These are phyloP conservation scores for Sebastes matsubarae DNA, from an alignment of 2,797 vertebrate genomes.

Conservation along the genomic window DNA sequence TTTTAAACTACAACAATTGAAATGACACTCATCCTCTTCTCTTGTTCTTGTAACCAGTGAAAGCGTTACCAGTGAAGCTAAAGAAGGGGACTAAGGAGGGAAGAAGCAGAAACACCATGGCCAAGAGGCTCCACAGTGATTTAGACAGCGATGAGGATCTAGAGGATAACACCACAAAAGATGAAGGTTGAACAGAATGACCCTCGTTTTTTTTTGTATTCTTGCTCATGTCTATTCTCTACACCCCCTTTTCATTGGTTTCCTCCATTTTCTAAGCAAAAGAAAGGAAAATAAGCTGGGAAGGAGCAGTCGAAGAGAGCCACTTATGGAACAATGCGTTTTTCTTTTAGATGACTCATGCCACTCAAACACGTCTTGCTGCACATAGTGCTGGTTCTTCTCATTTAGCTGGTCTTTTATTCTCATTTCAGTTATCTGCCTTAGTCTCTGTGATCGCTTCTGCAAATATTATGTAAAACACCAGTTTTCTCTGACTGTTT, in stretches of 20 bases:
- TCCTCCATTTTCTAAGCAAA: conserved; percentile 42
- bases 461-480: conserved; percentile 60
- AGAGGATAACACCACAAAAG: conserved; percentile 86
- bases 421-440: conserved; percentile 47
- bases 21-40: neutral
- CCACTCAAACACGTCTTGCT: conserved; percentile 44
- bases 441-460: conserved; percentile 62
- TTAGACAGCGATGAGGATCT: conserved; percentile 92
- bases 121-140: conserved; percentile 90
- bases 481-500: conserved; percentile 68
- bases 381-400: conserved; percentile 53
- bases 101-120: conserved; percentile 84
- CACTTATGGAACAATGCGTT: conserved; percentile 32
- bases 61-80: conserved; percentile 83
- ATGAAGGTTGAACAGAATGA: conserved; percentile 69
- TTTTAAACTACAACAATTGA: neutral
- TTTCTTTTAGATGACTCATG: conserved; percentile 26
- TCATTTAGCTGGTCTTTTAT: conserved; percentile 44
- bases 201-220: conserved; percentile 41
- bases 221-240: conserved; percentile 36
- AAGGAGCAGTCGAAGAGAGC: conserved; percentile 32
- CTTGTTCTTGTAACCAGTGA: conserved; percentile 76
- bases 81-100: conserved; percentile 89
- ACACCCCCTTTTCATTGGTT: conserved; percentile 37
- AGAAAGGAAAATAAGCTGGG: conserved; percentile 29